These are phyloP conservation scores for Leucophenga maculata DNA, from an alignment of 2,888 invertebrate species.

Conservation along the genomic window DNA sequence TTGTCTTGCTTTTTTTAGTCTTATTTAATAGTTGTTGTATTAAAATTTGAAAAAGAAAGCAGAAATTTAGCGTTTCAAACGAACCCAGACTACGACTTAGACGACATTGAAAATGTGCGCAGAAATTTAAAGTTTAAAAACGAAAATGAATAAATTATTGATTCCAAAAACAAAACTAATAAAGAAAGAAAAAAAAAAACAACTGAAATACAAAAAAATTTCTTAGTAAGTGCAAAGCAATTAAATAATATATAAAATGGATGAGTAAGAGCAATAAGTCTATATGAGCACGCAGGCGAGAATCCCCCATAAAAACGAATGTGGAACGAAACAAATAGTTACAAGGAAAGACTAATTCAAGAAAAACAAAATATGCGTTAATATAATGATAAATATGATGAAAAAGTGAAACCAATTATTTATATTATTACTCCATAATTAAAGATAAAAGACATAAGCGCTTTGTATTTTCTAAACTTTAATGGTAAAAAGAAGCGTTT, in stretches of 20 bases:
- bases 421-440: slow-evolving; percentile 70
- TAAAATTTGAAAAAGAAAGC: slow-evolving; percentile 25
- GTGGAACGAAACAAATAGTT: slow-evolving; percentile 37
- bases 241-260: slow-evolving; percentile 18
- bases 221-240: neutral
- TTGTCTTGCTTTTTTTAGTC: slow-evolving; percentile 31
- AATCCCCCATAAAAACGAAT: slow-evolving; percentile 45
- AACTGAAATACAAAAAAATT: slow-evolving; percentile 43
- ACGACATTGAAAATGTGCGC: slow-evolving; percentile 55
- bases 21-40: slow-evolving; percentile 51
- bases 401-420: slow-evolving; percentile 46
- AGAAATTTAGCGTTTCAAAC: slow-evolving; percentile 57
- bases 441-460: slow-evolving; percentile 51
- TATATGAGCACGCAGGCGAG: slow-evolving; percentile 44
- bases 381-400: slow-evolving; percentile 33
- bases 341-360: slow-evolving; percentile 58
- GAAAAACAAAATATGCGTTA: slow-evolving; percentile 54
- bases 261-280: slow-evolving; percentile 4
- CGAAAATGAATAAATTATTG: slow-evolving; percentile 39
- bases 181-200: slow-evolving; percentile 39
- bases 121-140: slow-evolving; percentile 43
- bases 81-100: slow-evolving; percentile 53
- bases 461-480: too few relatives aligned
- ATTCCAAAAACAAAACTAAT: slow-evolving; percentile 37
- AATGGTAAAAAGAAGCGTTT: neutral